Percentiles rank a stretch among this genome's conserved stretches.
Conservation (phyloP, 2,888 invertebrate species). For the Zele albiditarsus region DNA sequence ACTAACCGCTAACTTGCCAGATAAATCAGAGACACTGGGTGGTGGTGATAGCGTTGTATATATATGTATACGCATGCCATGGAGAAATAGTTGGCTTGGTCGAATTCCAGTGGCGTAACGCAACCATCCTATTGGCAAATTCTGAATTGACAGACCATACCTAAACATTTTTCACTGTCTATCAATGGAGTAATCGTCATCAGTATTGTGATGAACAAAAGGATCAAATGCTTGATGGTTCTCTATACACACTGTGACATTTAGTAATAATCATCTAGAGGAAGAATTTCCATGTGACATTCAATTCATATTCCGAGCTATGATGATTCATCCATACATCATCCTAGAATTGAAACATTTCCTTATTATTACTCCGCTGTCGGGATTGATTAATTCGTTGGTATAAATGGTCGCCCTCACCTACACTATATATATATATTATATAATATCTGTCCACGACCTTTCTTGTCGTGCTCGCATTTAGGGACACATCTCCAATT, state of each 20-base stretch:
- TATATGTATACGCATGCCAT: neutral
- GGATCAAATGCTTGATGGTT: no score
- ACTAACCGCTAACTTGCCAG: slow-evolving; percentile 61
- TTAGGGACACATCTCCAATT: slow-evolving; percentile 12
- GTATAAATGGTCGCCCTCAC: slow-evolving; percentile 55
- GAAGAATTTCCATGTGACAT: neutral
- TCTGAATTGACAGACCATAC: slow-evolving; percentile 3
- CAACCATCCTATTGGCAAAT: neutral
- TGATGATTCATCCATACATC: slow-evolving; percentile 64
- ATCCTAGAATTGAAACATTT: slow-evolving; percentile 71
- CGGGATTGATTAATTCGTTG: slow-evolving; percentile 71
- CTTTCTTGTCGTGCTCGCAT: slow-evolving; percentile 2
- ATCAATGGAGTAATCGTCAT: no score
- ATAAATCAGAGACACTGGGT: slow-evolving; percentile 64
- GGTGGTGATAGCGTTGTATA: slow-evolving; percentile 28
- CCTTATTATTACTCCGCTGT: slow-evolving; percentile 71
- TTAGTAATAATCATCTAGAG: neutral
- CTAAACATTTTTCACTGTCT: no score
- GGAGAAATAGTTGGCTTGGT: slow-evolving; percentile 33
- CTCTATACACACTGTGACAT: no score
- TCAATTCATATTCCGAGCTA: slow-evolving; percentile 24
- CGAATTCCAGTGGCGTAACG: slow-evolving; percentile 20
- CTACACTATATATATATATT: slow-evolving; percentile 3
- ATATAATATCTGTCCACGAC: neutral
- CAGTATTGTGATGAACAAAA: no score